phyloP scores from a whole-genome alignment of 2,888 invertebrate genomes.

The Ectropis crepuscularia region DNA sequence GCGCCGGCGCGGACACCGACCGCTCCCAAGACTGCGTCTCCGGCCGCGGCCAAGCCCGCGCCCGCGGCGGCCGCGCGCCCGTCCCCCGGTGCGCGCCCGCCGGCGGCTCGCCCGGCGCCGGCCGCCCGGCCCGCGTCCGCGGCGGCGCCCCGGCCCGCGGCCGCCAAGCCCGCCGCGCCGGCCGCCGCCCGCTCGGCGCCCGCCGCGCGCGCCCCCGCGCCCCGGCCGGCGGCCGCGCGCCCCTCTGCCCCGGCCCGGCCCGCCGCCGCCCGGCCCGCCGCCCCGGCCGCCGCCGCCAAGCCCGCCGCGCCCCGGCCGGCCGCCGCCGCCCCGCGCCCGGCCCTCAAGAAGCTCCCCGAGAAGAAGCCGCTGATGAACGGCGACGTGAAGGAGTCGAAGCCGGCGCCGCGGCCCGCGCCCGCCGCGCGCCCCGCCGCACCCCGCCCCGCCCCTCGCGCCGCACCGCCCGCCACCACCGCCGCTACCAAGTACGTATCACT shows the following conservation, averaged over 20 bases:
- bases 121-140: constrained; percentile 38
- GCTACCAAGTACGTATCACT: constrained; percentile 28
- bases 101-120: constrained; percentile 37
- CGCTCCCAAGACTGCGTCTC: constrained; percentile 37
- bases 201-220: constrained; percentile 18
- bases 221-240: constrained; percentile 30
- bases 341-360: constrained; percentile 57
- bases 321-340: constrained; percentile 33
- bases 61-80: constrained; percentile 30
- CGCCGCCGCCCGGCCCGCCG: constrained; percentile 29
- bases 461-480: constrained; percentile 48
- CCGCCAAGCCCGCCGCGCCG: constrained; percentile 34
- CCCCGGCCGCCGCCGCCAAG: constrained; percentile 17
- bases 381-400: constrained; percentile 72
- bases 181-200: constrained; percentile 54
- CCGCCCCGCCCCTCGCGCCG: constrained; percentile 47
- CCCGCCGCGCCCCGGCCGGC: constrained; percentile 18
- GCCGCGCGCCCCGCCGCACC: constrained; percentile 47
- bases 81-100: constrained; percentile 58
- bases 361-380: constrained; percentile 85
- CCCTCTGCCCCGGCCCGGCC: constrained; percentile 34
- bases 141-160: constrained; percentile 32
- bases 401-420: constrained; percentile 50
- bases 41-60: constrained; percentile 32
- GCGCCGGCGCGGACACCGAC: constrained; percentile 49